phyloP scores from a whole-genome alignment of 2,113 vertebrate species.

The Serilophus lunatus region DNA sequence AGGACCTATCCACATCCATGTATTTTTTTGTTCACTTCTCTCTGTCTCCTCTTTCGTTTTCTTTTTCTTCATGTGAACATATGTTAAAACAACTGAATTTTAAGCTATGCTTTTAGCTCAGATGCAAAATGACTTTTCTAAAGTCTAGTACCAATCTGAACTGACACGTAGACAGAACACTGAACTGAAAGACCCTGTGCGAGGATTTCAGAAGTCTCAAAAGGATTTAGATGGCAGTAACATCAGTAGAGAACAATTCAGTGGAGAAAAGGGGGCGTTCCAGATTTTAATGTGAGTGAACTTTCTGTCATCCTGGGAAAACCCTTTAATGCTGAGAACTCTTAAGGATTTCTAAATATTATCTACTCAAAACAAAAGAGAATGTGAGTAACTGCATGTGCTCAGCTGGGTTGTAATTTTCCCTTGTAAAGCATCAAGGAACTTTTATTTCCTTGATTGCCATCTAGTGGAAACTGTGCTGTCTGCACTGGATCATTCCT shows the following conservation, averaged over 20 bases:
- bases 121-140: not conserved
- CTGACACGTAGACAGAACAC: not conserved
- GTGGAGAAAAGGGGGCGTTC: not conserved
- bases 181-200: not conserved
- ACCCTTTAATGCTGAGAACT: not conserved
- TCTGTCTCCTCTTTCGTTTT: not conserved
- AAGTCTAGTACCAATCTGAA: not conserved
- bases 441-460: constrained; percentile 58
- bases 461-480: constrained; percentile 59
- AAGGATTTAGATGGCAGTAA: not conserved
- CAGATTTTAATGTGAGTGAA: not conserved
- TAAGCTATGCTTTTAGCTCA: not conserved
- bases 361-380: not conserved
- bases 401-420: not conserved
- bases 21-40: not conserved
- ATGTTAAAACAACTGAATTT: not conserved
- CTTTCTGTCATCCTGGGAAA: not conserved
- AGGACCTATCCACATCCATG: not conserved
- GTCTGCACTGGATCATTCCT: not conserved
- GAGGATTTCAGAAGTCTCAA: not conserved
- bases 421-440: not conserved
- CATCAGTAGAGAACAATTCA: not conserved
- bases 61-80: not conserved
- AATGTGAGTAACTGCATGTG: not conserved
- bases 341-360: not conserved